phyloP scores from a whole-genome alignment of 2,113 vertebrate species.

The Oncorhynchus gorbuscha region DNA sequence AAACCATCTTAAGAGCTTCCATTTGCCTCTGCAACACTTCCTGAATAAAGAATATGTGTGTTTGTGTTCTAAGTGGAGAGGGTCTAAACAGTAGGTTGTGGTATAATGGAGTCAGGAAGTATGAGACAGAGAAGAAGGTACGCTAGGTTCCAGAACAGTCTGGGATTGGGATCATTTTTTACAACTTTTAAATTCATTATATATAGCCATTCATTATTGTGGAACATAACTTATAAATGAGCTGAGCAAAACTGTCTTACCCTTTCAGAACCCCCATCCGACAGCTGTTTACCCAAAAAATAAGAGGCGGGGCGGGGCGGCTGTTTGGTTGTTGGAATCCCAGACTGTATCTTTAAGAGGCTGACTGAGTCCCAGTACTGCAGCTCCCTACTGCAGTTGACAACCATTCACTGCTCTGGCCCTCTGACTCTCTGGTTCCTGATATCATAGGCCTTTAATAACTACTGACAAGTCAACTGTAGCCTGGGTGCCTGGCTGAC shows the following conservation, averaged over 20 bases:
- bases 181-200: no score
- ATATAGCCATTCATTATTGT: no score
- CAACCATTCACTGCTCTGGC: not conserved
- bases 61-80: slow-evolving; percentile 36
- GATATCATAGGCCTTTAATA: not conserved
- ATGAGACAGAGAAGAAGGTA: slow-evolving; percentile 11
- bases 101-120: slow-evolving; percentile 16
- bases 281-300: no score
- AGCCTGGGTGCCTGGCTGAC: not conserved
- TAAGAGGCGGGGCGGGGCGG: no score
- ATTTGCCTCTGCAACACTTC: slow-evolving; percentile 26
- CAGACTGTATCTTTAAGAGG: not conserved
- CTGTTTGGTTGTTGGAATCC: no score
- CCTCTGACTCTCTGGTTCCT: not conserved
- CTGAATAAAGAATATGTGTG: slow-evolving; percentile 32
- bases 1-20: slow-evolving; percentile 2
- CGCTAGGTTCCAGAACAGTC: not conserved
- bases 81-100: slow-evolving; percentile 26
- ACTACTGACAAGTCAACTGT: not conserved
- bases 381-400: slow-evolving; percentile 8
- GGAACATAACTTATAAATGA: no score
- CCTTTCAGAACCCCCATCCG: not conserved
- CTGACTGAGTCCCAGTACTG: slow-evolving; percentile 16
- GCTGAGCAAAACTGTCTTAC: no score
- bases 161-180: no score